phyloP scores from a whole-genome alignment of 2,113 vertebrate species.

The Gasterosteus nipponicus region DNA sequence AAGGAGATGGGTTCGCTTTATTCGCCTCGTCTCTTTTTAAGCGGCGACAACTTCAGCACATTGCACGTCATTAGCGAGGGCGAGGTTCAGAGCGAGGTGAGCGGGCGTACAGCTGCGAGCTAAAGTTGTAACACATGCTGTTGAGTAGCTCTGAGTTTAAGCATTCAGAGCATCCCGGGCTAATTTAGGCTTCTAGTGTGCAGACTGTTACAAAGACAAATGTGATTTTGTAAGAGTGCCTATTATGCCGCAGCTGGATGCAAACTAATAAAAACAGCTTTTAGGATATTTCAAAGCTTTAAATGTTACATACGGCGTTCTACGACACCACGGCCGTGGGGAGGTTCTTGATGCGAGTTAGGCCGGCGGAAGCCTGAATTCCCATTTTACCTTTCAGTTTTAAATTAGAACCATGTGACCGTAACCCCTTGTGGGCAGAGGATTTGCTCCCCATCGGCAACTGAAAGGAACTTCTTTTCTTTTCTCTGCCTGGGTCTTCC shows the following conservation, averaged over 20 bases:
- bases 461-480: slow-evolving; percentile 69
- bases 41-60: slow-evolving; percentile 14
- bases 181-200: slow-evolving; percentile 36
- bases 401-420: slow-evolving; percentile 69
- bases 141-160: not conserved
- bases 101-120: slow-evolving; percentile 15
- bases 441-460: slow-evolving; percentile 64
- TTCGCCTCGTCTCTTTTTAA: slow-evolving; percentile 22
- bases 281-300: slow-evolving; percentile 17
- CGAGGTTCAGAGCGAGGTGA: slow-evolving; percentile 41
- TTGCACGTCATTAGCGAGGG: slow-evolving; percentile 44
- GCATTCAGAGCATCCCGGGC: not conserved
- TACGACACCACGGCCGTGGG: not conserved
- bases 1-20: slow-evolving; percentile 20
- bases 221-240: slow-evolving; percentile 9
- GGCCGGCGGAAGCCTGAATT: slow-evolving; percentile 31
- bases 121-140: slow-evolving; percentile 32
- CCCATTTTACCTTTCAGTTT: slow-evolving; percentile 61
- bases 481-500: slow-evolving; percentile 62
- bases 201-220: not conserved
- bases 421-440: slow-evolving; percentile 54
- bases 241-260: slow-evolving; percentile 17
- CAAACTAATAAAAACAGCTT: slow-evolving; percentile 1
- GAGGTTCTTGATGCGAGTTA: slow-evolving; percentile 21
- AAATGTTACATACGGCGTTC: slow-evolving; percentile 9